Evolutionary conservation across 1,140 invertebrate genomes (phyloP), one percentile per base, ranked within the genome.

Genomic region (Scylla paramamosain): DNA sequence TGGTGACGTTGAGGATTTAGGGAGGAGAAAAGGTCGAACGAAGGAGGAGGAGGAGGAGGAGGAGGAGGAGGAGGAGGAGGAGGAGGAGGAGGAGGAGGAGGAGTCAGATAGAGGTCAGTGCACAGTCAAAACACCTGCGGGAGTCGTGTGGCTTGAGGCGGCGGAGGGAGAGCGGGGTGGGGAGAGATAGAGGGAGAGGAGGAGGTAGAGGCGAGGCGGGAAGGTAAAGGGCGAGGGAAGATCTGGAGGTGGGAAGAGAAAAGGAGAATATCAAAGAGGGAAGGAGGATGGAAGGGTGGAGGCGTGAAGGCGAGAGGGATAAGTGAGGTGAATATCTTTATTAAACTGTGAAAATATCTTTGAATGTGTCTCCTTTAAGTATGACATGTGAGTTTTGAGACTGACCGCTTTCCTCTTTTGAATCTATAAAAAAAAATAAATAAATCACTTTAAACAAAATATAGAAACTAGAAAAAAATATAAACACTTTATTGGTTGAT

Each of bases 31-130:
- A n/a, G 20, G 67, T 25, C 20, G 67, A 77, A n/a, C 12, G 67
- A n/a, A 20, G n/a, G 20, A 20, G n/a, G 25, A n/a, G 67, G 59
- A 67, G 59, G 59, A 25, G 59, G 59, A 67, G 59, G 59, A 25
- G 59, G 59, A 67, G 59, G 59, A 25, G 59, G n/a, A n/a, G 67
- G 67, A 77, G 67, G 20, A n/a, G n/a, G 67, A 77, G 67, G 67
- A n/a, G 67, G 67, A 77, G 67, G 67, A n/a, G 67, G 67, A 77
- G 67, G 67, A n/a, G 67, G n/a, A n/a, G 67, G 67, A 77, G 67
- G 20, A n/a, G n/a, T 20, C 67, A 77, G 20, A 77, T 25, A 12
- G 67, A 77, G 67, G 67, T 77, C 67, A 77, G 12, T 77, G 67
- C 67, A 25, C 67, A 12, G 67, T 77, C 67, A 77, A 7, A 77